Base-by-base conservation (phyloP, 2,888 invertebrate species). In the Phyllotreta cruciferae region DNA sequence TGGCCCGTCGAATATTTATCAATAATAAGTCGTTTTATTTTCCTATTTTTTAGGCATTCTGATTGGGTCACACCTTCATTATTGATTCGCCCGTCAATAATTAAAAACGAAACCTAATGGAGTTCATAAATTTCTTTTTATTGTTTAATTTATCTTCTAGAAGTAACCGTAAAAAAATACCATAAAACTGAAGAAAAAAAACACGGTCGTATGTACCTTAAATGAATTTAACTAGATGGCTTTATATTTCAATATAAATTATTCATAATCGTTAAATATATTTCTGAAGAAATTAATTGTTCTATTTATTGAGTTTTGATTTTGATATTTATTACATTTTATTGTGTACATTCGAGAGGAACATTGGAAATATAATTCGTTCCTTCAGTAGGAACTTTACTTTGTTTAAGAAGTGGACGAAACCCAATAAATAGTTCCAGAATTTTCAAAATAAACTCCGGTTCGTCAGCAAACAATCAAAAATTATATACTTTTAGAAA, bases 111-210 rank as follows among this genome's bases (percentile, higher is more conserved):
- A 54, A 54, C 6, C 34, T 54, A 54, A 54, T 54, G 41, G 54
- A 54, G 10, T 42, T 54, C 54, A 54, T 54, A 54, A 54, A 54
- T 54, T 54, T 41, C 8, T 10, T 54, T 54, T 54, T 54, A 54
- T 54, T 54, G 38, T 54, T 54, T 38, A 53, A 54, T 54, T 54
- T 54, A 54, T 54, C 54, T 54, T 34, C 24, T 41, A 34, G n/a
- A 8, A 35, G 10, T 54, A 41, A 54, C 41, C 41, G 54, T 54
- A 54, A 54, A 53, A n/a, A 52, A 54, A 54, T 42, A 39, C 54
- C 42, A 41, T 54, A 49, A 49, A 49, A 49, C 36, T 34, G 24
- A 24, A 24, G 24, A 24, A 47, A 14, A 45, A 45, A 47, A 13
- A 9, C 49, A 49, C 35, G 35, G 10, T 49, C 1, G 24, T 24